Evolutionary conservation across 2,113 vertebrate genomes (phyloP).

Genomic region (Paralichthys olivaceus): DNA sequence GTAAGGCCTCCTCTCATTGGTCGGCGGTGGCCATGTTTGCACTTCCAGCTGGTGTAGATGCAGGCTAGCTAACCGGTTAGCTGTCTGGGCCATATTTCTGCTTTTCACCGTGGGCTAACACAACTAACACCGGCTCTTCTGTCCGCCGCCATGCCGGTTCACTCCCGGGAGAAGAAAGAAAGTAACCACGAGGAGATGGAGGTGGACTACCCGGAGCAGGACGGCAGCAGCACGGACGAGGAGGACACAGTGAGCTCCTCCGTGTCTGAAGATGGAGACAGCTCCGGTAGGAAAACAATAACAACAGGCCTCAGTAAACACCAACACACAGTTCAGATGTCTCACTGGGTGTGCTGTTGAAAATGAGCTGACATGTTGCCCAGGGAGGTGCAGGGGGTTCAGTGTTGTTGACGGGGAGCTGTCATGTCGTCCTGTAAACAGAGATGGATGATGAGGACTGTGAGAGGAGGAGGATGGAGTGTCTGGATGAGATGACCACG

Average conservation of each 20-base stretch:
- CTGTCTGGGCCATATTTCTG: slow-evolving; percentile 29
- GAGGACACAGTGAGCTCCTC: slow-evolving; percentile 98
- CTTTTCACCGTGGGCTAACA: slow-evolving; percentile 7
- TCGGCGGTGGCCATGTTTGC: slow-evolving; percentile 61
- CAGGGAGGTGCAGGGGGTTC: neutral
- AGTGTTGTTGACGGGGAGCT: neutral
- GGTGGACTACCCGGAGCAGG: slow-evolving; percentile 95
- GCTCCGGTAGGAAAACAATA: slow-evolving; percentile 84
- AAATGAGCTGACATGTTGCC: neutral
- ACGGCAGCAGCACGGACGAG: slow-evolving; percentile 94
- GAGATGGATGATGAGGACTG: slow-evolving; percentile 99
- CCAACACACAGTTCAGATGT: neutral
- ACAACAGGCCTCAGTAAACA: slow-evolving; percentile 41
- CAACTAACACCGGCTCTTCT: neutral
- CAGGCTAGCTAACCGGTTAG: slow-evolving; percentile 69
- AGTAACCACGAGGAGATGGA: slow-evolving; percentile 97
- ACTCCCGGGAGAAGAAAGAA: slow-evolving; percentile 96
- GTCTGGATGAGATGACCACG: slow-evolving; percentile 98
- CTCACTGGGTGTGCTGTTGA: neutral
- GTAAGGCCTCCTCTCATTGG: slow-evolving; percentile 67
- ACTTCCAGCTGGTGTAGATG: slow-evolving; percentile 63
- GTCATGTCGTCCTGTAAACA: slow-evolving; percentile 66
- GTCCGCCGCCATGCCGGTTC: slow-evolving; percentile 87
- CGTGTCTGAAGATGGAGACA: slow-evolving; percentile 97
- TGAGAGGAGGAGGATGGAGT: slow-evolving; percentile 98